phyloP scores from a whole-genome alignment of 1,140 invertebrate genomes.

The Bombus ignitus region DNA sequence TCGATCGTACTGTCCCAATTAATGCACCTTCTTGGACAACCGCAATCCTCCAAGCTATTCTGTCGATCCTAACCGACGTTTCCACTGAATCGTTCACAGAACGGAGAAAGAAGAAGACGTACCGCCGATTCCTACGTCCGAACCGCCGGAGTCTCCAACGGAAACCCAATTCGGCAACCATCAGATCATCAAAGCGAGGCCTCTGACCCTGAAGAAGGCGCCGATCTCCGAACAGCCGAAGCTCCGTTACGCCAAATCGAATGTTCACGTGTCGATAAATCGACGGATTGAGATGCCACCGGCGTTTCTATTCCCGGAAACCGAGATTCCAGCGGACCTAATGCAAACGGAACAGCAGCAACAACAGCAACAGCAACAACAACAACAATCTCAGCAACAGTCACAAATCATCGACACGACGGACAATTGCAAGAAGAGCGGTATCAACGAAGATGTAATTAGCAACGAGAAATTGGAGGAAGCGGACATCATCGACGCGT shows the following conservation, averaged over 20 bases:
- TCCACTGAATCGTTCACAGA: slow-evolving; percentile 56
- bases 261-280: slow-evolving; percentile 87
- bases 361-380: slow-evolving; percentile 61
- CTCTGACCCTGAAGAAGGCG: slow-evolving; percentile 90
- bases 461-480: slow-evolving; percentile 78
- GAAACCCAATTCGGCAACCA: slow-evolving; percentile 76
- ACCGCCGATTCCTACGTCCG: slow-evolving; percentile 79
- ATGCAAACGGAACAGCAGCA: slow-evolving; percentile 81
- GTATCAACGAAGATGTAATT: slow-evolving; percentile 61
- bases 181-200: slow-evolving; percentile 90
- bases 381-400: slow-evolving; percentile 64
- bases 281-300: slow-evolving; percentile 92
- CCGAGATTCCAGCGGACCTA: slow-evolving; percentile 85
- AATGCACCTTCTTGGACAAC: too few species aligned
- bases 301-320: slow-evolving; percentile 90
- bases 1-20: neutral
- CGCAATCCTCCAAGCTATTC: too few species aligned
- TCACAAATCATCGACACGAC: slow-evolving; percentile 68
- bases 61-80: neutral
- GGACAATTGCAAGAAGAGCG: slow-evolving; percentile 72
- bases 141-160: slow-evolving; percentile 81
- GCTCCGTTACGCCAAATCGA: slow-evolving; percentile 84
- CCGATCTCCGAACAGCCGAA: slow-evolving; percentile 89
- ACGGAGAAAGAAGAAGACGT: slow-evolving; percentile 80
- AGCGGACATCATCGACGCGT: slow-evolving; percentile 79